phyloP scores from a whole-genome alignment of 2,113 vertebrate species.

The Periophthalmodon schlosseri region DNA sequence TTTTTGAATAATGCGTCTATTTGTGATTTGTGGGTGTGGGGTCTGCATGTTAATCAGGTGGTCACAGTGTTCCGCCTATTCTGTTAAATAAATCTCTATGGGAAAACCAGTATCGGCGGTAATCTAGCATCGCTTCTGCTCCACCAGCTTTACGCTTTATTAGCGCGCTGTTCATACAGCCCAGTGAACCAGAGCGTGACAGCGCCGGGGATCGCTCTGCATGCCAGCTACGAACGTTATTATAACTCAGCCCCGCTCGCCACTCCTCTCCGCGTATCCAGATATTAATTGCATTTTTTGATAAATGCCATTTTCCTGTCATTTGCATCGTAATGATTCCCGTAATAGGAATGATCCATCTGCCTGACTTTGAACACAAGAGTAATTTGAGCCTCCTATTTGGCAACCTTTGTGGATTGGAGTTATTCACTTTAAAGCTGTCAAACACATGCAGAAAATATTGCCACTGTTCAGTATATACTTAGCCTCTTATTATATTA shows the following conservation, averaged over 20 bases:
- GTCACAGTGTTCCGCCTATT: neutral
- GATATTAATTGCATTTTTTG: constrained; percentile 17
- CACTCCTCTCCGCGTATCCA: neutral
- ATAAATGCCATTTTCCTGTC: constrained; percentile 21
- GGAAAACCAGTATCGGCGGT: constrained; percentile 4
- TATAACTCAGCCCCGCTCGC: constrained; percentile 21
- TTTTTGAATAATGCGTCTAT: no score
- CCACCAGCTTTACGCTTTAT: constrained; percentile 9
- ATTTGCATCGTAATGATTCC: constrained; percentile 26
- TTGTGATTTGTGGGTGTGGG: no score
- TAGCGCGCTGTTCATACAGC: neutral
- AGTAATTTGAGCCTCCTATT: constrained; percentile 10
- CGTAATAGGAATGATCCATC: constrained; percentile 5
- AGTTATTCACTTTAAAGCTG: neutral
- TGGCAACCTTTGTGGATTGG: neutral
- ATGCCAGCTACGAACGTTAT: constrained; percentile 17
- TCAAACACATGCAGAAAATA: neutral
- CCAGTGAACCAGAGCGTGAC: constrained; percentile 23
- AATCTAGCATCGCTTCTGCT: constrained; percentile 12
- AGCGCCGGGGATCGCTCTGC: constrained; percentile 15
- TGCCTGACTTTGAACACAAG: neutral
- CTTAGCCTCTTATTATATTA: neutral
- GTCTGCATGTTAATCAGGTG: neutral
- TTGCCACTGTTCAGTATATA: neutral
- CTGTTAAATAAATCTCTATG: neutral